Evolutionary conservation across 1,140 invertebrate species (phyloP), one percentile per base, ranked within the genome.

Genomic region (Piezodorus guildinii): DNA sequence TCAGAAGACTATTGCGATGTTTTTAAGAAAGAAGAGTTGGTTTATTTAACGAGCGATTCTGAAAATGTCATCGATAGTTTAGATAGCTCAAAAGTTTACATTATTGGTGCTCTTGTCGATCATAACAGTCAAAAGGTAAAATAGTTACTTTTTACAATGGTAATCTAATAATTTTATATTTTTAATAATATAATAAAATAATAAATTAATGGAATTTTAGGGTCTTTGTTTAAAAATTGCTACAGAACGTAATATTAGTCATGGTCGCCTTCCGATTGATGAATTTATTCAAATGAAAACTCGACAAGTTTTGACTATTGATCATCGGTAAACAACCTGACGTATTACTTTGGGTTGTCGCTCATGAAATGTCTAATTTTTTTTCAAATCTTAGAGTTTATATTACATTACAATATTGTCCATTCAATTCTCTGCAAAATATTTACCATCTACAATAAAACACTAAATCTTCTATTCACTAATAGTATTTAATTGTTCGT

Each of bases 101-200:
- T 98, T 46, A 98, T 98, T 76, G 96, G 96, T 51, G 96, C 95
- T 59, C 77, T 99, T 17, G 93, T 99, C 0, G 96, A 99, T 78
- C 96, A 98, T 73, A 98, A 98, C 78, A 80, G 85, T 68, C 86
- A 96, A 69, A 98, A 98, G 80, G 90, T 91, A 74, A 72, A 65
- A 15, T 43, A 46, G 23, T 25, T 62, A 44, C 12, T 27, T 49
- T 19, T 4, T 17, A 44, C 8, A 23, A n/a, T n/a, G n/a, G n/a
- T n/a, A n/a, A n/a, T n/a, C n/a, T n/a, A n/a, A n/a, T n/a, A n/a
- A n/a, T n/a, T n/a, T n/a, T n/a, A 10, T 68, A 62, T 58, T 49
- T 62, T 39, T 39, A 39, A 2, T 49, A 46, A 46, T 46, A 4
- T 46, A 46, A n/a, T 49, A 2, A 49, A 49, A 62, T 66, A 62